Conservation (phyloP, 1,140 invertebrate species). For the Oryctes rhinoceros region DNA sequence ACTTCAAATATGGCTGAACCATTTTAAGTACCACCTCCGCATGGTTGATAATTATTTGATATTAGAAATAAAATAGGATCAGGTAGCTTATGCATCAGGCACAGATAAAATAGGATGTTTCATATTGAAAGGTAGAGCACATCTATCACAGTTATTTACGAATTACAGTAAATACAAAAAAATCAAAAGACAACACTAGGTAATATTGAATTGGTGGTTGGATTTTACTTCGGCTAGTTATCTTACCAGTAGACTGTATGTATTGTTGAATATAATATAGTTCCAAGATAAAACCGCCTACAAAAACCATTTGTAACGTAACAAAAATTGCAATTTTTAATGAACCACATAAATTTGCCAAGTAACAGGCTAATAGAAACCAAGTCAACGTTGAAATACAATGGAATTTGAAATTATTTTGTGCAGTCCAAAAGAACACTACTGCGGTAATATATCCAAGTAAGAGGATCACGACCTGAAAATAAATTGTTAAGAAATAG, state of each 20-base stretch:
- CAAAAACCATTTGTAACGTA: conserved; percentile 62
- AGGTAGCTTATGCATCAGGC: too few relatives aligned
- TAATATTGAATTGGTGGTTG: too few relatives aligned
- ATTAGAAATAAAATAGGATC: too few relatives aligned
- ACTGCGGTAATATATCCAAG: conserved; percentile 64
- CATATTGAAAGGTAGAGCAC: too few relatives aligned
- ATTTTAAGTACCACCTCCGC: too few relatives aligned
- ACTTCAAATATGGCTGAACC: too few relatives aligned
- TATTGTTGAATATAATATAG: conserved; percentile 60
- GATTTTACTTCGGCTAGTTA: too few relatives aligned
- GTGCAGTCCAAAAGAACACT: conserved; percentile 68
- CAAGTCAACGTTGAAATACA: conserved; percentile 68
- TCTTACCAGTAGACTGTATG: conserved; percentile 53
- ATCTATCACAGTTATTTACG: too few relatives aligned
- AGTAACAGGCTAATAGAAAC: conserved; percentile 69
- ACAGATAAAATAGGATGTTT: too few relatives aligned
- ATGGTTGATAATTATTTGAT: too few relatives aligned
- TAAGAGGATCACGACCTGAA: conserved; percentile 63
- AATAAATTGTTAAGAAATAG: conserved; percentile 45
- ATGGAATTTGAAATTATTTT: conserved; percentile 66
- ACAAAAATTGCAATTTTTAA: conserved; percentile 70
- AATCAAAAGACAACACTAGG: too few relatives aligned
- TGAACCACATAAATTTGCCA: conserved; percentile 68
- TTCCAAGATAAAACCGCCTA: conserved; percentile 68
- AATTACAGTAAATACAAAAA: background rate